phyloP scores from a whole-genome alignment of 2,113 vertebrate genomes.

The Argyrosomus japonicus region DNA sequence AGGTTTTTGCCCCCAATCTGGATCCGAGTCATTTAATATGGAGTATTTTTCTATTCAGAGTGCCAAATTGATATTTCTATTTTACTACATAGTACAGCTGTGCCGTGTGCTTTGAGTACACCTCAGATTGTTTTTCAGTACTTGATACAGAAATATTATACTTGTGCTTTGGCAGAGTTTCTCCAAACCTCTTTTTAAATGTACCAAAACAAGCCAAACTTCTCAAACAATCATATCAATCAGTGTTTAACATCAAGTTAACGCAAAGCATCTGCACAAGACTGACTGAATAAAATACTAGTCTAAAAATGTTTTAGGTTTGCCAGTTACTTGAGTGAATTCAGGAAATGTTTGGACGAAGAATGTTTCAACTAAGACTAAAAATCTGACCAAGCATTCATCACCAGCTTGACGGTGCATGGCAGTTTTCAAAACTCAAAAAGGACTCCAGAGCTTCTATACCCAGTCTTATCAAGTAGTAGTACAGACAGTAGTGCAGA shows the following conservation, averaged over 20 bases:
- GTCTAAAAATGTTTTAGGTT: background rate
- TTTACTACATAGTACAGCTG: slow-evolving; percentile 17
- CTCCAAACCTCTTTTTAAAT: background rate
- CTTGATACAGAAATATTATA: background rate
- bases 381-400: background rate
- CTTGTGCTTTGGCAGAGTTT: background rate
- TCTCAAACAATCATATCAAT: background rate
- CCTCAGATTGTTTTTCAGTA: background rate
- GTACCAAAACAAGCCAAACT: background rate
- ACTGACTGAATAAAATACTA: background rate
- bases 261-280: background rate
- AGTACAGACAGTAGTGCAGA: too few relatives aligned
- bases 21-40: background rate
- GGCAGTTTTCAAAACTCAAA: background rate
- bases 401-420: background rate
- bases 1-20: slow-evolving; percentile 2
- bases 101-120: background rate
- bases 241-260: background rate
- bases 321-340: background rate
- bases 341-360: background rate
- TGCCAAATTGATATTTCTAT: slow-evolving; percentile 11
- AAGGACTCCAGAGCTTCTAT: too few relatives aligned
- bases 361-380: background rate
- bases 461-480: too few relatives aligned
- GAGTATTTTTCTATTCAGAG: background rate